Conservation (phyloP, 2,113 vertebrate genomes). For the Empidonax alnorum region DNA sequence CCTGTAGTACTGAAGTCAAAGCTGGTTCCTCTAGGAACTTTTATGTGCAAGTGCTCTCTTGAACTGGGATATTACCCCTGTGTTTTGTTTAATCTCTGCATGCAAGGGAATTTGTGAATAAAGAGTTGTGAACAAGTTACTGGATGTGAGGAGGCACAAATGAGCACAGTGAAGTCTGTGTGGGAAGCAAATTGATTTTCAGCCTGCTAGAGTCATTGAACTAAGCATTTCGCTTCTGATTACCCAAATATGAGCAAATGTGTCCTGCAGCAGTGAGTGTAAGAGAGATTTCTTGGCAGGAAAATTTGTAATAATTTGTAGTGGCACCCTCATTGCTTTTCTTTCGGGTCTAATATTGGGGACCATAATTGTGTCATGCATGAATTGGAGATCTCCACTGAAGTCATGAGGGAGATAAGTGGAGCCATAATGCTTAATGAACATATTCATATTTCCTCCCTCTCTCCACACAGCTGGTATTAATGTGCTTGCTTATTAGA, state of each 20-base stretch:
- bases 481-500: constrained; percentile 50
- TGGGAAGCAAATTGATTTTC: constrained; percentile 32
- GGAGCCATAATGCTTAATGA: constrained; percentile 24
- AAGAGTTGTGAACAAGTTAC: background rate
- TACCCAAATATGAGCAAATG: background rate
- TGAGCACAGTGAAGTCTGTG: background rate
- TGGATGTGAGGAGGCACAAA: background rate
- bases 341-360: background rate
- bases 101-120: background rate
- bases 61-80: background rate
- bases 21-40: background rate
- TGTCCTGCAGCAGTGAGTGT: background rate
- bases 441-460: constrained; percentile 20
- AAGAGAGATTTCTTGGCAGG: background rate
- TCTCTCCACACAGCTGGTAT: constrained; percentile 27
- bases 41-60: background rate
- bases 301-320: background rate
- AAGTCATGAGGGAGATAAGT: background rate
- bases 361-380: background rate
- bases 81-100: constrained; percentile 9
- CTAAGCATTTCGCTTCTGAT: background rate
- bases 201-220: background rate
- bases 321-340: background rate
- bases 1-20: background rate
- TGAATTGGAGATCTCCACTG: background rate